Percentiles rank a stretch among this genome's conserved stretches.
Evolutionary conservation across 2,797 vertebrate species (phyloP).

Genomic region (Rhodeus uyekii): DNA sequence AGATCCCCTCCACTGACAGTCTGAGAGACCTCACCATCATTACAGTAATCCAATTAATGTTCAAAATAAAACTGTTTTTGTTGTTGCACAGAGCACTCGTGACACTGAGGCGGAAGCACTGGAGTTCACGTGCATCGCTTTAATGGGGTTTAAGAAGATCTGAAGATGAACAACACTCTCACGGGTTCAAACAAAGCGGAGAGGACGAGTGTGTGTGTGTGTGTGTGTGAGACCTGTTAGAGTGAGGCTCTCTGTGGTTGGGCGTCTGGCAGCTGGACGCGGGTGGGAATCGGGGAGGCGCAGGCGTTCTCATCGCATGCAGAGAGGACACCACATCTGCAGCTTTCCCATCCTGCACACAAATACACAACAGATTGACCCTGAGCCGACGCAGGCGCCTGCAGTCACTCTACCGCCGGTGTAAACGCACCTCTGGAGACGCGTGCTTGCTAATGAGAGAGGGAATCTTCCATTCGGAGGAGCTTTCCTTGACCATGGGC

Average conservation of each 20-base stretch:
- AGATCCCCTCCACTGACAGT: no score
- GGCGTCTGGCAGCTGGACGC: conserved; percentile 80
- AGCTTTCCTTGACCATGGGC: conserved; percentile 56
- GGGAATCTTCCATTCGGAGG: conserved; percentile 74
- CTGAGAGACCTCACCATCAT: no score
- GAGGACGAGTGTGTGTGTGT: no score
- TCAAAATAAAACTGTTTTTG: no score
- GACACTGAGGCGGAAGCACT: no score
- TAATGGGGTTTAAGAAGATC: no score
- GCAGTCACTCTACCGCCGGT: neutral
- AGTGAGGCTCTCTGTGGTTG: conserved; percentile 64
- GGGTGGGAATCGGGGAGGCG: conserved; percentile 67
- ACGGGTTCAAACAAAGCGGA: no score
- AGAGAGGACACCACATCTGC: conserved; percentile 70
- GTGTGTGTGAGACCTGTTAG: no score
- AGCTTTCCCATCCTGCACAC: conserved; percentile 73
- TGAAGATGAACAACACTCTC: no score
- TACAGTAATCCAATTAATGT: no score
- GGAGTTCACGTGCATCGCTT: no score
- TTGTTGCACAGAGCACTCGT: no score
- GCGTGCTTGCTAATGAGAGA: conserved; percentile 57
- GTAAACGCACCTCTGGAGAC: conserved; percentile 72
- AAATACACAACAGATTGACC: neutral
- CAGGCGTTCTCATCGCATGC: conserved; percentile 69
- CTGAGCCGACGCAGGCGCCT: neutral